Evolutionary conservation across 2,113 vertebrate genomes (phyloP).

Genomic region (Panurus biarmicus): DNA sequence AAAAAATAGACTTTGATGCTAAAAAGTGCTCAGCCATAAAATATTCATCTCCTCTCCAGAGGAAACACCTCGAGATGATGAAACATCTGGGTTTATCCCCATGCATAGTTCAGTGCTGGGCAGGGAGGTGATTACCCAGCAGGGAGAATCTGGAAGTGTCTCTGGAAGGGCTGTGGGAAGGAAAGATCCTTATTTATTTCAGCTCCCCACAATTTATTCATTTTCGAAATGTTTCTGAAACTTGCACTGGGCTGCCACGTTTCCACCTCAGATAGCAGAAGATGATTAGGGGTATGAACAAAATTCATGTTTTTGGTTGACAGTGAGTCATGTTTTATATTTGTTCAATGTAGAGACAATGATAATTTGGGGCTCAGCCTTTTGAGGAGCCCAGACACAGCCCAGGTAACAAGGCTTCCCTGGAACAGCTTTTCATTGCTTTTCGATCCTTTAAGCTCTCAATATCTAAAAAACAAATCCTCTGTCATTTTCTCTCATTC

Average conservation of each 20-base stretch:
- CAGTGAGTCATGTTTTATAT: neutral
- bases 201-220: neutral
- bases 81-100: neutral
- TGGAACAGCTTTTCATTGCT: conserved; percentile 26
- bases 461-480: neutral
- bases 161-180: neutral
- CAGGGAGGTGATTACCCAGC: conserved; percentile 15
- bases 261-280: neutral
- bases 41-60: neutral
- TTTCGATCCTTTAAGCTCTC: neutral
- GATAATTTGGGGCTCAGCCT: conserved; percentile 26
- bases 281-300: neutral
- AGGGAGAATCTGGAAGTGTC: neutral
- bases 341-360: neutral
- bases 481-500: neutral
- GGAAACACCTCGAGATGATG: neutral
- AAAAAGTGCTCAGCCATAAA: neutral
- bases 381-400: neutral
- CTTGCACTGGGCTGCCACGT: neutral
- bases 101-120: neutral
- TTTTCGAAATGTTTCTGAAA: conserved; percentile 31
- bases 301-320: neutral
- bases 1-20: neutral
- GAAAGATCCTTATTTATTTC: conserved; percentile 36
- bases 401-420: neutral